These are phyloP conservation scores for Aphaenogaster rudis DNA, from an alignment of 1,140 invertebrate genomes.

Conservation along the genomic window DNA sequence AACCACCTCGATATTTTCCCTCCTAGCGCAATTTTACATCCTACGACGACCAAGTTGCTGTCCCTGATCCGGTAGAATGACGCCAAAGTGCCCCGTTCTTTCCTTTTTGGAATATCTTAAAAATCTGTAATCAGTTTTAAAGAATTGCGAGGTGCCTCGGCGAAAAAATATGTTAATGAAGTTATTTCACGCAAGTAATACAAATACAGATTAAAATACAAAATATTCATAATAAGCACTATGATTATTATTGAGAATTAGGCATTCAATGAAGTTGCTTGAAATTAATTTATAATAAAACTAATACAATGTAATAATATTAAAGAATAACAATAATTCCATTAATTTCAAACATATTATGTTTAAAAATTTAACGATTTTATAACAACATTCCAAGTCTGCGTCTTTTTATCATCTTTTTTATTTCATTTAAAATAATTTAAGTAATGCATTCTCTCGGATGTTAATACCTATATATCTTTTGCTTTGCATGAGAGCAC, in stretches of 20 bases:
- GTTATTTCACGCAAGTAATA: slow-evolving; percentile 7
- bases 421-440: background rate
- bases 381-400: background rate
- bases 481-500: background rate
- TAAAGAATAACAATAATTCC: background rate
- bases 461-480: background rate
- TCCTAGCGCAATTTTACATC: slow-evolving; percentile 49
- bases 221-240: background rate
- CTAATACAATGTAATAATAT: background rate
- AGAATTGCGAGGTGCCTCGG: slow-evolving; percentile 3
- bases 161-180: slow-evolving; percentile 18
- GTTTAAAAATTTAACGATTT: background rate
- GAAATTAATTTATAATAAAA: background rate
- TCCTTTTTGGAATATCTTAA: slow-evolving; percentile 48
- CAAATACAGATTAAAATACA: background rate
- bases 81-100: background rate
- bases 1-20: slow-evolving; percentile 42
- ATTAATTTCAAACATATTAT: background rate
- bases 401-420: background rate
- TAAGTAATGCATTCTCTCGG: background rate
- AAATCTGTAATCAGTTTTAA: slow-evolving; percentile 28
- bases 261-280: background rate
- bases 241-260: slow-evolving; percentile 1
- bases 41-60: slow-evolving; percentile 10
- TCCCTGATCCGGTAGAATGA: slow-evolving; percentile 31